Base-by-base conservation (phyloP, 2,797 vertebrate genomes). In the Malacoraja senta region DNA sequence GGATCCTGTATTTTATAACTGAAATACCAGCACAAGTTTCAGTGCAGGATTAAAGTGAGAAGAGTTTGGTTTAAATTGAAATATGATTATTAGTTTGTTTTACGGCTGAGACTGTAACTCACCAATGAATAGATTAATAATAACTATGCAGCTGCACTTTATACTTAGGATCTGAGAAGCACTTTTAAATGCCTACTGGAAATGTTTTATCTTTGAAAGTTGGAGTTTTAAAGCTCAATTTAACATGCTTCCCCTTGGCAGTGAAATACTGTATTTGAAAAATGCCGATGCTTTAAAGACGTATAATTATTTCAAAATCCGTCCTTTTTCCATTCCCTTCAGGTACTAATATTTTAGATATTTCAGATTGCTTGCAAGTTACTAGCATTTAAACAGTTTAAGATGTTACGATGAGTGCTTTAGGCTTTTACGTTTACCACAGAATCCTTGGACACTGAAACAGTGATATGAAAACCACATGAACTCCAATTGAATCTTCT, bases 321-420 rank as follows among this genome's bases (percentile, higher is more conserved):
- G 68, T 24, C 38, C 44, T 76, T 53, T 74, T 92, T 76, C 90
- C 90, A 53, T 74, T 92, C 90, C 90, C 68, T 92, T 94, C 94
- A 93, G 95, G 94, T 95, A 94, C 94, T 94, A 94, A 76, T 93
- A 94, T 94, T 94, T 93, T 94, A 94, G 94, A 94, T 95, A 94
- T 94, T 94, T 93, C 94, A 94, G 94, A 94, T 95, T 94, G 95
- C 93, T 93, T 94, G 92, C 94, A 95, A 95, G 12, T 38, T 53
- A 92, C 72, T 53, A 92, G 96, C 95, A 91, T 95, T 96, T 96
- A 96, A 96, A 96, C 96, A 95, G 95, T 95, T 96, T 95, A 96
- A 95, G 94, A 96, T 96, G 96, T 97, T 96, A 96, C 95, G 96
- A 96, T 96, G 96, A 97, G 96, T 96, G 96, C 96, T 96, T 96